Base-by-base conservation (phyloP, 2,888 invertebrate species). In the Chelonus formosanus region DNA sequence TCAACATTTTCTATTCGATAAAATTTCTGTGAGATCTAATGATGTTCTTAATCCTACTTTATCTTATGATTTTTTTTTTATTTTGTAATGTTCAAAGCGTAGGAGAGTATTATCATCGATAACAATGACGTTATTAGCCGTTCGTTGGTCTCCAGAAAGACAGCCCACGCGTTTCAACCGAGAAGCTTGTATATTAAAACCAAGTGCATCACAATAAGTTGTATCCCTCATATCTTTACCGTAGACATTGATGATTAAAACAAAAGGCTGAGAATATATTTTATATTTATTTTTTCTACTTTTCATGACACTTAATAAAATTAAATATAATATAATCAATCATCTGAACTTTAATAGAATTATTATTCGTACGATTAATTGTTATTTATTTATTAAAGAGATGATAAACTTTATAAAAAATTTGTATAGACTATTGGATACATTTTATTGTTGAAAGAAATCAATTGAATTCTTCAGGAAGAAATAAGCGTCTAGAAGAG, bases 91-190 rank as follows among this genome's bases (percentile, higher is more conserved):
- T 5, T 40, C 4, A 2, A 4, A 7, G 32, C 34, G 65, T 65
- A 53, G 65, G 65, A 36, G 65, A 44, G 47, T 55, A 60, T 60
- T 60, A 65, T 62, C 66, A 71, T 74, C 67, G 61, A 67, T 70
- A 70, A 62, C 67, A 65, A 66, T 62, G 67, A 70, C 54, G 57
- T 59, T 54, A 68, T 68, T 72, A 62, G 64, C 32, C 43, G 54
- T 34, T 47, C 35, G n/a, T 45, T 35, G 48, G 50, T 35, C 60
- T 60, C 55, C 65, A 58, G 55, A 50, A 60, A 55, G 65, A 65
- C 60, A 43, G 43, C 65, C 65, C 65, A 65, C 65, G 65, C 65
- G 31, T 40, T 43, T 10, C 5, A 60, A 60, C 60, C 43, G 48
- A 47, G 48, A 58, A 34, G 6, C 31, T 10, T 7, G 48, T 52